Base-by-base conservation (phyloP, 2,797 vertebrate species). In the Poecilia wingei region DNA sequence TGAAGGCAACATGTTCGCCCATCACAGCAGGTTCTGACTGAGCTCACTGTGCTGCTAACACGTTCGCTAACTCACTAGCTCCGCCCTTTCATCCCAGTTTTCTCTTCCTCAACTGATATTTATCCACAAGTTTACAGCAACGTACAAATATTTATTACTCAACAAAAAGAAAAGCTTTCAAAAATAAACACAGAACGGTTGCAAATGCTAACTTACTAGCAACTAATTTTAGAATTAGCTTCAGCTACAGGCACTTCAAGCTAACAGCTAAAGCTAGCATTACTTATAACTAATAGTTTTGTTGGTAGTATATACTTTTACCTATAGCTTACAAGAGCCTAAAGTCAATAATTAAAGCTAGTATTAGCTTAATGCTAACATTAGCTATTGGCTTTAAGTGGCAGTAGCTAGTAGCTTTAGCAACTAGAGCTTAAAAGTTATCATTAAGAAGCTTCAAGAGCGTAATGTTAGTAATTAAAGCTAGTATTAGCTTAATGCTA, bases 1-100 rank as follows among this genome's bases (percentile, higher is more conserved):
- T 80, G 68, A 94, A 94, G 93, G 91, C 93, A 94, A 92, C 90
- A 82, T 79, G 84, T 91, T 84, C 28, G n/a, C 79, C 86, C 83
- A 75, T 69, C 79, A 80, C 86, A 92, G 83, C 87, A 92, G 89
- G 71, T 82, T 68, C 43, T 12, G 70, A 55, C 75, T 83, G 78
- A 84, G 86, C 89, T 90, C 81, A 80, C 80, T 28, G 72, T 16
- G 74, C 78, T 61, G 71, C 73, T 72, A 72, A 87, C 57, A 43
- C 33, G 49, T n/a, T 79, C 46, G 64, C 64, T 41, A 45, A 71
- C 14, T 45, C 6, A 46, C 25, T 16, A 16, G 68, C 14, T 71
- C 28, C 2, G 0, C 39, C 4, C 25, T 43, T 43, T 45, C 25
- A n/a, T 70, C 41, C 45, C n/a, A 6, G 13, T 16, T 45, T 45